Evolutionary conservation across 2,113 vertebrate species (phyloP).

Genomic region (Thryonomys swinderianus): DNA sequence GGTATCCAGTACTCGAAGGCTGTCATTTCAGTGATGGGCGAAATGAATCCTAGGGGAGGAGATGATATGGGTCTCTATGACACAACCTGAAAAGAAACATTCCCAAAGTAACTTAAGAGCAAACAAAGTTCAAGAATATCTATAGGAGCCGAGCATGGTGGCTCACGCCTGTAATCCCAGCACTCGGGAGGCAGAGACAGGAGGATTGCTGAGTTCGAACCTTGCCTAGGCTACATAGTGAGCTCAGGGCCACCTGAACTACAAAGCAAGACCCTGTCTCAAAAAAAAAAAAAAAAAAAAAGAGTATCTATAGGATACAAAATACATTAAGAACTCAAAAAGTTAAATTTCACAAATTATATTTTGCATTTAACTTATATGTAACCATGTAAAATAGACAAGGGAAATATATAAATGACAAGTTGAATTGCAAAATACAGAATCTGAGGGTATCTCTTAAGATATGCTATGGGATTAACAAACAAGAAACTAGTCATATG

Average conservation of each 20-base stretch:
- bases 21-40: neutral
- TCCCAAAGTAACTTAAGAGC: neutral
- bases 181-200: too few relatives aligned
- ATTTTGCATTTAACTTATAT: neutral
- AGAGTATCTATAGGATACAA: neutral
- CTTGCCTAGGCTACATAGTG: too few relatives aligned
- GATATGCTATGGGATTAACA: neutral
- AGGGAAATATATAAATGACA: neutral
- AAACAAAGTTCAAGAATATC: constrained; percentile 5
- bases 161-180: too few relatives aligned
- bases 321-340: neutral
- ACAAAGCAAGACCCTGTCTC: too few relatives aligned
- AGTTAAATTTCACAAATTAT: neutral
- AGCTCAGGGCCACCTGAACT: too few relatives aligned
- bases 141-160: too few relatives aligned
- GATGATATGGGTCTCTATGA: neutral
- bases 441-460: neutral
- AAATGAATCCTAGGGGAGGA: neutral
- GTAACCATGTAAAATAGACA: constrained; percentile 16
- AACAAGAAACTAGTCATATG: neutral
- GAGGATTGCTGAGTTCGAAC: too few relatives aligned
- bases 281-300: too few relatives aligned
- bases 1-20: neutral
- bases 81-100: neutral
- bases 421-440: neutral